Conservation (phyloP, 2,888 invertebrate genomes). For the Melangyna quadrimaculata region DNA sequence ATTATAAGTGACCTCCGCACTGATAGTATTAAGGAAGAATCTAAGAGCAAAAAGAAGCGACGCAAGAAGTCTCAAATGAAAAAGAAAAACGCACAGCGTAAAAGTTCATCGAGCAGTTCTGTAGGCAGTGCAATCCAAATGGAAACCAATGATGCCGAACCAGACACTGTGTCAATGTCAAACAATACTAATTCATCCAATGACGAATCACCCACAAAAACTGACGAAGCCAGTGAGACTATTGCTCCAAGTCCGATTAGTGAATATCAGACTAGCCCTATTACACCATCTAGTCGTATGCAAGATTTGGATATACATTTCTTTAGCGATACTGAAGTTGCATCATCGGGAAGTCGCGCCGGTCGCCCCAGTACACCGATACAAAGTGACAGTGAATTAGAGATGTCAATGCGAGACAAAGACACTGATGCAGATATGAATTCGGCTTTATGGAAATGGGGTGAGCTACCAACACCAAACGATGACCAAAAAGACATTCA, state of each 20-base stretch:
- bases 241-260: slow-evolving; percentile 75
- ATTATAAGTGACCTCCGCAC: slow-evolving; percentile 25
- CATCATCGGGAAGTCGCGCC: slow-evolving; percentile 85
- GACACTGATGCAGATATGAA: slow-evolving; percentile 75
- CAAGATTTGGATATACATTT: slow-evolving; percentile 90
- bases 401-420: slow-evolving; percentile 83
- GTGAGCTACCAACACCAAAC: slow-evolving; percentile 86
- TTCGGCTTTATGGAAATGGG: slow-evolving; percentile 91
- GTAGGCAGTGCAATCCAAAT: slow-evolving; percentile 76
- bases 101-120: slow-evolving; percentile 83
- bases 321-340: slow-evolving; percentile 95
- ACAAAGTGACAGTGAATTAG: slow-evolving; percentile 97
- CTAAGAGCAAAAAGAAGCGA: slow-evolving; percentile 86
- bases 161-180: slow-evolving; percentile 75
- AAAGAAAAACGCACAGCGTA: slow-evolving; percentile 89
- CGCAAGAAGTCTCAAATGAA: slow-evolving; percentile 90
- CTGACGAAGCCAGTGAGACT: slow-evolving; percentile 74
- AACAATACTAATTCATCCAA: slow-evolving; percentile 77
- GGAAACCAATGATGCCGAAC: slow-evolving; percentile 75
- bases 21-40: slow-evolving; percentile 81
- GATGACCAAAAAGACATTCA: slow-evolving; percentile 75
- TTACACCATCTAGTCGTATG: slow-evolving; percentile 80
- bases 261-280: slow-evolving; percentile 74
- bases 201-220: slow-evolving; percentile 78
- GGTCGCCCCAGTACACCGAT: slow-evolving; percentile 91